A percentile compares a stretch with the other conserved stretches of the same genome.
Conservation (phyloP, 1,140 invertebrate species). For the Cecropterus lyciades region DNA sequence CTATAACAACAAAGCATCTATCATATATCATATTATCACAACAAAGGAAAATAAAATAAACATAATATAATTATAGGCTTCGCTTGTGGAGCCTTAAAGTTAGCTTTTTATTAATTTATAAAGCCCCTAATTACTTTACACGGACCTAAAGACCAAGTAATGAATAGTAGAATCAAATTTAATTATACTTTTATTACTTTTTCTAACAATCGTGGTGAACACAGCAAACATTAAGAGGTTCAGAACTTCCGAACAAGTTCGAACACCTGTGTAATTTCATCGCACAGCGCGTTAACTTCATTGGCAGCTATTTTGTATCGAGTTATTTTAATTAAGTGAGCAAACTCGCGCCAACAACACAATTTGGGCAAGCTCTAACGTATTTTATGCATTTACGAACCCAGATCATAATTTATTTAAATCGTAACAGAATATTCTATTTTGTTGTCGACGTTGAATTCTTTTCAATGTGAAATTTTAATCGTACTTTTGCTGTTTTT, state of each 20-base stretch:
- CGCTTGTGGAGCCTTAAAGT: too few relatives aligned
- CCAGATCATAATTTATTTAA: not conserved
- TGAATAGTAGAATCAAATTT: too few relatives aligned
- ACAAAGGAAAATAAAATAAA: too few relatives aligned
- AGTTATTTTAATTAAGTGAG: constrained; percentile 15
- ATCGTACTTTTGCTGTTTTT: too few relatives aligned
- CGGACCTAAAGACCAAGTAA: too few relatives aligned
- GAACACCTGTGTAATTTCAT: constrained; percentile 2
- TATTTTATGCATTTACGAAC: not conserved
- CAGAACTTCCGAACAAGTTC: constrained; percentile 1
- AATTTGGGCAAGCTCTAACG: not conserved
- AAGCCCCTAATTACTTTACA: too few relatives aligned
- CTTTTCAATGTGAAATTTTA: too few relatives aligned
- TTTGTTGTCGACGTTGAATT: too few relatives aligned
- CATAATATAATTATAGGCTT: too few relatives aligned
- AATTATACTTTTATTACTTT: not conserved
- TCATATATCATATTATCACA: too few relatives aligned
- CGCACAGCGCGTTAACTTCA: constrained; percentile 9
- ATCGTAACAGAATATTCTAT: not conserved
- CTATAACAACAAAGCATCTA: too few relatives aligned
- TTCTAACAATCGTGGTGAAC: not conserved
- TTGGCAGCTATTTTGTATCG: constrained; percentile 16
- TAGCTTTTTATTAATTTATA: too few relatives aligned
- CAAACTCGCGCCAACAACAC: not conserved
- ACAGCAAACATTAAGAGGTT: not conserved